Percentiles rank a stretch among this genome's conserved stretches.
These are phyloP conservation scores for Chloropsis cyanopogon DNA, from an alignment of 2,113 vertebrate species.

Conservation along the genomic window DNA sequence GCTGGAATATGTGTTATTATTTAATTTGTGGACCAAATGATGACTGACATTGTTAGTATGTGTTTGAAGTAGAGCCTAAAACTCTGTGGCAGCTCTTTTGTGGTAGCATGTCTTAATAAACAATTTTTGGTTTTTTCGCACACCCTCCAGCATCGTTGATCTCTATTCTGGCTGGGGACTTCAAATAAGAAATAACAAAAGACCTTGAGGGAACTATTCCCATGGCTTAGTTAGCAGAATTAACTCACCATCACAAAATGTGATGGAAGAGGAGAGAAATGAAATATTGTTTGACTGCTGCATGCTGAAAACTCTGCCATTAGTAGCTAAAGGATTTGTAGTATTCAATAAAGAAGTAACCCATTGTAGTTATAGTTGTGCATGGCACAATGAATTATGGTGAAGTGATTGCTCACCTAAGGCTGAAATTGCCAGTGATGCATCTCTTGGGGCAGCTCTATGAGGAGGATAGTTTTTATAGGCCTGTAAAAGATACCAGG, in stretches of 20 bases:
- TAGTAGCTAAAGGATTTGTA: neutral
- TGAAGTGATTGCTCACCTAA: neutral
- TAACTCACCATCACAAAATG: neutral
- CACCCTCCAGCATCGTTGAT: neutral
- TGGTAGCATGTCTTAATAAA: neutral
- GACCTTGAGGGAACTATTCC: neutral
- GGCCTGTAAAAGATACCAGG: neutral
- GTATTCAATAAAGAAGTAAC: neutral
- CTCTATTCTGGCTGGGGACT: neutral
- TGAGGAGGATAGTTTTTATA: neutral
- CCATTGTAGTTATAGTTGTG: neutral
- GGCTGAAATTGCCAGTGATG: neutral
- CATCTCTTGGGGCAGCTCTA: neutral
- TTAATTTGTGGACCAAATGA: neutral
- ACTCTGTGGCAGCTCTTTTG: neutral
- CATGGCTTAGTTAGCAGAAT: neutral
- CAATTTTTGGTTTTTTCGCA: neutral
- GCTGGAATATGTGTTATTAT: neutral
- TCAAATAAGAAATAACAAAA: neutral
- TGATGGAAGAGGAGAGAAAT: neutral
- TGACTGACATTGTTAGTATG: neutral
- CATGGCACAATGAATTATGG: neutral
- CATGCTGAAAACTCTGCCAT: neutral
- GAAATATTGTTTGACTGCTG: neutral
- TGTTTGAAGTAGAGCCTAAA: neutral